A percentile compares a stretch with the other conserved stretches of the same genome.
Evolutionary conservation across 1,140 invertebrate genomes (phyloP).

Genomic region (Wasmannia auropunctata): DNA sequence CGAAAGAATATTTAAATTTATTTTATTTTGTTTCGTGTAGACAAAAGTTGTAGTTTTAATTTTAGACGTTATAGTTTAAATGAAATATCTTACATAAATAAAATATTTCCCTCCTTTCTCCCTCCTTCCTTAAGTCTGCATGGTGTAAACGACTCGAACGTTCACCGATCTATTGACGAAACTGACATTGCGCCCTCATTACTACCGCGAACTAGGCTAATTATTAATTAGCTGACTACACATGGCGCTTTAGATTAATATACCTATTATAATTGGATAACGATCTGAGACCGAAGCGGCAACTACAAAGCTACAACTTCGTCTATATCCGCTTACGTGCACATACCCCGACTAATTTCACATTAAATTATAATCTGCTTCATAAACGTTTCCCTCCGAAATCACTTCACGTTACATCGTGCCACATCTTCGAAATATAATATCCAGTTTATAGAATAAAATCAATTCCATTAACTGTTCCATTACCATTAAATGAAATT

Average conservation of each 20-base stretch:
- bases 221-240: slow-evolving; percentile 46
- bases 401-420: slow-evolving; percentile 35
- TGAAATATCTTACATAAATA: not conserved
- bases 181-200: not conserved
- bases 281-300: slow-evolving; percentile 42
- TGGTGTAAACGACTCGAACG: not conserved
- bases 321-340: slow-evolving; percentile 19
- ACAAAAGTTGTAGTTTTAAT: not conserved
- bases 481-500: not conserved
- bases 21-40: not conserved
- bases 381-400: slow-evolving; percentile 26
- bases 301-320: slow-evolving; percentile 60
- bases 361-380: slow-evolving; percentile 57
- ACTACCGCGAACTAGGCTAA: slow-evolving; percentile 11
- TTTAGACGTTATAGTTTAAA: too few relatives aligned
- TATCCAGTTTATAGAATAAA: not conserved
- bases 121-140: not conserved
- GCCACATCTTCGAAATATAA: slow-evolving; percentile 3
- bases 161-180: not conserved
- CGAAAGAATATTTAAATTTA: not conserved
- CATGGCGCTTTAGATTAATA: slow-evolving; percentile 50
- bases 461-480: not conserved
- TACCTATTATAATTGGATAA: slow-evolving; percentile 63
- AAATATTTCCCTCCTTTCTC: too few relatives aligned
- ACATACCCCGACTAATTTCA: slow-evolving; percentile 23